A percentile compares a stretch with the other conserved stretches of the same genome.
Evolutionary conservation across 2,888 invertebrate species (phyloP).

Genomic region (Thymelicus acteon): DNA sequence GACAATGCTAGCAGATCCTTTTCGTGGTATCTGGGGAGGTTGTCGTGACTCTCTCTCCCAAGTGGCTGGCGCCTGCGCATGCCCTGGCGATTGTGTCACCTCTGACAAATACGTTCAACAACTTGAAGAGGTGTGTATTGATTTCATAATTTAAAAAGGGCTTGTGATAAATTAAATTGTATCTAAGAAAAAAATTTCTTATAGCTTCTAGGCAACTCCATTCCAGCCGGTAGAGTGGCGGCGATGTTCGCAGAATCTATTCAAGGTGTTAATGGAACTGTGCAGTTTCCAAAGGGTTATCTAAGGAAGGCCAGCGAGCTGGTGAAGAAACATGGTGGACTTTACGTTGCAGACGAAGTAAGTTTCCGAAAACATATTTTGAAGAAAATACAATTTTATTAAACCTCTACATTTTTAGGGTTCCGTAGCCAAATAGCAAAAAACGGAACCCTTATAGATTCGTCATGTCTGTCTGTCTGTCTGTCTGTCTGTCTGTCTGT

Average conservation of each 20-base stretch:
- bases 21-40: slow-evolving; percentile 96
- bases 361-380: background rate
- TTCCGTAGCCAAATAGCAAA: too few species aligned
- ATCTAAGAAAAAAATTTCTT: slow-evolving; percentile 17
- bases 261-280: slow-evolving; percentile 97
- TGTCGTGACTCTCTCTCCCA: slow-evolving; percentile 96
- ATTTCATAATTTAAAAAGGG: too few species aligned
- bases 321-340: slow-evolving; percentile 92
- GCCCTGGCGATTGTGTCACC: slow-evolving; percentile 88
- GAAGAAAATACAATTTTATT: background rate
- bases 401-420: too few species aligned
- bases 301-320: slow-evolving; percentile 91
- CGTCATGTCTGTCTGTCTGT: too few species aligned
- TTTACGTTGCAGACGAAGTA: slow-evolving; percentile 97
- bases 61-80: slow-evolving; percentile 88
- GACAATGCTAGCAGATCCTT: slow-evolving; percentile 97
- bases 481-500: too few species aligned
- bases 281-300: slow-evolving; percentile 96
- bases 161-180: too few species aligned
- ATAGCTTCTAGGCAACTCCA: slow-evolving; percentile 89
- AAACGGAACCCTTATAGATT: too few species aligned
- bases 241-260: slow-evolving; percentile 98
- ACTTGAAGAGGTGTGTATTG: slow-evolving; percentile 83
- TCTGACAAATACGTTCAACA: slow-evolving; percentile 93
- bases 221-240: slow-evolving; percentile 92